phyloP scores from a whole-genome alignment of 2,888 invertebrate genomes.

The Meiosimyza decipiens region DNA sequence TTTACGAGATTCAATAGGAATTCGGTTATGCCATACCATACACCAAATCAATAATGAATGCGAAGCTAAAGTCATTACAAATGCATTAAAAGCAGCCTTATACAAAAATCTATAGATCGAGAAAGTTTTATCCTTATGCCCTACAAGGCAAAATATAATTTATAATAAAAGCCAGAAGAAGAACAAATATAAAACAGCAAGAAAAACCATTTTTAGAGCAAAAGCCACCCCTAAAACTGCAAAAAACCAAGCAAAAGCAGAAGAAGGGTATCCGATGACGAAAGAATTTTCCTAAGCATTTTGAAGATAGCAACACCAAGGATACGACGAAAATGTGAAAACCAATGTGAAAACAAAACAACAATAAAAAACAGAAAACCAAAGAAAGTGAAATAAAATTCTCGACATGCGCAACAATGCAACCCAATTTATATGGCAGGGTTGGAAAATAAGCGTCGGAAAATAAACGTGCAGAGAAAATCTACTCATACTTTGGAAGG shows the following conservation, averaged over 20 bases:
- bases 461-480: background rate
- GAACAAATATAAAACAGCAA: too few species aligned
- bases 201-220: background rate
- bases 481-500: background rate
- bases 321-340: background rate
- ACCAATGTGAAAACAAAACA: background rate
- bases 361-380: background rate
- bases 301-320: constrained; percentile 14
- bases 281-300: constrained; percentile 3
- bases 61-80: too few species aligned
- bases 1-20: too few species aligned
- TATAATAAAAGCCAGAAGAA: too few species aligned
- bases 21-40: too few species aligned
- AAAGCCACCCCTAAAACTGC: constrained; percentile 1
- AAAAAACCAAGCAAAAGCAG: background rate
- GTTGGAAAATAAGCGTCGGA: constrained; percentile 10
- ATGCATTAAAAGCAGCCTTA: too few species aligned
- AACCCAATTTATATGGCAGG: constrained; percentile 9
- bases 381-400: constrained; percentile 8
- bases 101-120: too few species aligned
- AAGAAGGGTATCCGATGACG: background rate
- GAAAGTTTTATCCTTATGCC: too few species aligned
- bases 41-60: too few species aligned
- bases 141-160: too few species aligned
- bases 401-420: constrained; percentile 7